Percentiles rank a stretch among this genome's conserved stretches.
Evolutionary conservation across 1,140 invertebrate genomes (phyloP).

Genomic region (Aethina tumida): DNA sequence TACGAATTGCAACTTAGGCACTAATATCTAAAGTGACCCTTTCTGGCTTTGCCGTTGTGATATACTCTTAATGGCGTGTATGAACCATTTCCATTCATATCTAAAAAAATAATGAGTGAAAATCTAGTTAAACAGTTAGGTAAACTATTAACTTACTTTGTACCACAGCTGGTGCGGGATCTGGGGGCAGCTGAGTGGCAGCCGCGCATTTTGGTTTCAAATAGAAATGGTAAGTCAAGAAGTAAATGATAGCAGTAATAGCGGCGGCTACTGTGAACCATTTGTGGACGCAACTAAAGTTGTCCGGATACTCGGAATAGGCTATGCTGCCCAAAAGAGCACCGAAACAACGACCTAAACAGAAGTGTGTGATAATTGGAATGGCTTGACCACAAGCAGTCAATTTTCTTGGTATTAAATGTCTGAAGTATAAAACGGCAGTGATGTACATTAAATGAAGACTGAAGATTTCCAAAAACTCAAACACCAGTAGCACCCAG

Average conservation of each 20-base stretch:
- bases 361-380: constrained; percentile 72
- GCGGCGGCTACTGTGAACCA: constrained; percentile 50
- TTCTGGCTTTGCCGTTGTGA: constrained; percentile 63
- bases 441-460: constrained; percentile 77
- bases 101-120: constrained; percentile 42
- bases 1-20: too few species aligned
- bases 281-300: constrained; percentile 27
- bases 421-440: constrained; percentile 68
- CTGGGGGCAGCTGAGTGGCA: constrained; percentile 34
- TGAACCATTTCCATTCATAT: constrained; percentile 57
- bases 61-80: constrained; percentile 69
- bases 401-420: constrained; percentile 67
- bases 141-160: constrained; percentile 30
- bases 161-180: constrained; percentile 25
- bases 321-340: constrained; percentile 37
- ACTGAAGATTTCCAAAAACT: constrained; percentile 69
- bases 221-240: constrained; percentile 57
- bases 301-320: constrained; percentile 24
- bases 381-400: constrained; percentile 74
- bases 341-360: constrained; percentile 43
- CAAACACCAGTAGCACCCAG: constrained; percentile 57
- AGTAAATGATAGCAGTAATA: constrained; percentile 52
- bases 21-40: constrained; percentile 69
- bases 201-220: constrained; percentile 58
- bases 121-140: constrained; percentile 37